Percentiles rank a stretch among this genome's conserved stretches.
These are phyloP conservation scores for Tapera naevia DNA, from an alignment of 2,797 vertebrate species.

Conservation along the genomic window DNA sequence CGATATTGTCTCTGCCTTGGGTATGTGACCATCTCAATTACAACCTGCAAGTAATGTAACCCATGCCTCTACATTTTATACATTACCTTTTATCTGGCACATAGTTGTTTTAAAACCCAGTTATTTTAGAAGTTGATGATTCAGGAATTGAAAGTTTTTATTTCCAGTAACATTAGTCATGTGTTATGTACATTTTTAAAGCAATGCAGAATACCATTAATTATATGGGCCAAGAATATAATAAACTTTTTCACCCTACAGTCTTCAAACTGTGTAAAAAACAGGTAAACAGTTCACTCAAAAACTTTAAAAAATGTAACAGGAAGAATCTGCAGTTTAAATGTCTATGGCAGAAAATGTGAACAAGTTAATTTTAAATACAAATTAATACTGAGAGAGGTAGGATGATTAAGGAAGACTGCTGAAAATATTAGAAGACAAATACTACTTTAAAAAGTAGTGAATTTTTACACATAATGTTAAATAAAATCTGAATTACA, in stretches of 20 bases:
- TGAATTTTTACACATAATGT: not conserved
- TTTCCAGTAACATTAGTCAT: not conserved
- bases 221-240: not conserved
- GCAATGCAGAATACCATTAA: not conserved
- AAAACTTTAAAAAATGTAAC: not conserved
- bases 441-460: not conserved
- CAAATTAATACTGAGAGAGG: not conserved
- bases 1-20: not conserved
- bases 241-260: not conserved
- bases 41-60: not conserved
- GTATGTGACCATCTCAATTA: fast-evolving
- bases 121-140: not conserved
- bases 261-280: not conserved
- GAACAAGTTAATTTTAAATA: not conserved
- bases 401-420: not conserved
- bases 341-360: not conserved
- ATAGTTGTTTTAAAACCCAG: not conserved
- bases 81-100: not conserved
- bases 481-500: not conserved
- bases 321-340: not conserved
- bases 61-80: not conserved
- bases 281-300: not conserved
- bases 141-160: not conserved
- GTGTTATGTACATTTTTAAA: not conserved
- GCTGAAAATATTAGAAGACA: not conserved